phyloP scores from a whole-genome alignment of 2,113 vertebrate species.

The Collichthys lucidus region DNA sequence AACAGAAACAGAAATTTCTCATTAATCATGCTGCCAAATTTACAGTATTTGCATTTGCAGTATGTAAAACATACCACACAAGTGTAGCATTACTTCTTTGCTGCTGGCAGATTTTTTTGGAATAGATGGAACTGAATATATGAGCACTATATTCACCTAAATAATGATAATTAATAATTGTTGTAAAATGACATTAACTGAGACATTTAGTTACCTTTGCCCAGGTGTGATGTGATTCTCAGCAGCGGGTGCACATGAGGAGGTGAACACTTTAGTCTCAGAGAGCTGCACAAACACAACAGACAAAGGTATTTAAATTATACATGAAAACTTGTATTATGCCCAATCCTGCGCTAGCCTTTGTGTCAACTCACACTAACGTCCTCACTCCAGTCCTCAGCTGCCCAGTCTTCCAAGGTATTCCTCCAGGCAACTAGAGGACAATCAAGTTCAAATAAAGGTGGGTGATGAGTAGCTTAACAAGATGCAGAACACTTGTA shows the following conservation, averaged over 20 bases:
- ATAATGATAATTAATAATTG: background rate
- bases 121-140: background rate
- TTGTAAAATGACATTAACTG: background rate
- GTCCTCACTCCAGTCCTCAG: conserved; percentile 98
- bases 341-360: background rate
- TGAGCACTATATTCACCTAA: background rate
- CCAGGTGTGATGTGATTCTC: conserved; percentile 90
- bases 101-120: background rate
- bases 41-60: background rate
- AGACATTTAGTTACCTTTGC: conserved; percentile 85
- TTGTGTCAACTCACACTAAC: conserved; percentile 84
- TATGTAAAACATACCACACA: background rate
- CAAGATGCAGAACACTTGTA: background rate
- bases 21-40: background rate
- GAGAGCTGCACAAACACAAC: conserved; percentile 87
- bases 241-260: conserved; percentile 89
- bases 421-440: conserved; percentile 90
- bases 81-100: background rate
- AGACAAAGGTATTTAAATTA: background rate
- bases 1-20: conserved; percentile 4
- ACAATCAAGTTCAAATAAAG: conserved; percentile 3
- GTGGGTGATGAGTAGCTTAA: background rate
- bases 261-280: conserved; percentile 97
- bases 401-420: conserved; percentile 92
- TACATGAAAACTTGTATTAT: background rate